These are phyloP conservation scores for Axea sp. DNA, from an alignment of 2,888 invertebrate species.

Conservation along the genomic window DNA sequence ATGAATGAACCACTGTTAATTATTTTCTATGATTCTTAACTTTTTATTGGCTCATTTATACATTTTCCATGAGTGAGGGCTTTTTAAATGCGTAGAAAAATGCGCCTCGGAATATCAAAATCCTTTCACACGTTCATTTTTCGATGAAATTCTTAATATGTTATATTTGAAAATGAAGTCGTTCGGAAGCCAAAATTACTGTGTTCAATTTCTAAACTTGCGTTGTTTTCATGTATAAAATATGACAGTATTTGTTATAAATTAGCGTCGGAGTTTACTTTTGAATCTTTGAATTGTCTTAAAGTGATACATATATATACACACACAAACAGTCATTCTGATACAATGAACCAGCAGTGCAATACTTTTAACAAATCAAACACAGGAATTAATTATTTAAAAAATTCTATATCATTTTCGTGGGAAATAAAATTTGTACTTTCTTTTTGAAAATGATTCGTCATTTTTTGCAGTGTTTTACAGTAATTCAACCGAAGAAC, in stretches of 20 bases:
- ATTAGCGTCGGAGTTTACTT: no score
- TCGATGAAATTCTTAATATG: no score
- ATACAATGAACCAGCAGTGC: not conserved
- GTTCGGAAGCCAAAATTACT: not conserved
- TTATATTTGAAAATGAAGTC: no score
- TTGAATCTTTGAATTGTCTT: not conserved
- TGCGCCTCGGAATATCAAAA: constrained; percentile 36
- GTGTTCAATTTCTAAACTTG: not conserved
- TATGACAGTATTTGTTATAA: not conserved
- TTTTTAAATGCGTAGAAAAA: constrained; percentile 45
- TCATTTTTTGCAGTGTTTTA: not conserved
- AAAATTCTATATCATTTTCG: no score
- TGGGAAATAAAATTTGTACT: no score
- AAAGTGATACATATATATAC: constrained; percentile 8
- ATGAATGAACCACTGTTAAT: constrained; percentile 6
- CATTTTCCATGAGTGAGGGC: constrained; percentile 24
- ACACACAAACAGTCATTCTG: constrained; percentile 1
- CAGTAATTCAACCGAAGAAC: not conserved
- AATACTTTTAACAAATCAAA: no score
- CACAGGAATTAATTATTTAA: no score
- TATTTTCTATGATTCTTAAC: constrained; percentile 8
- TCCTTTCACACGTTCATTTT: constrained; percentile 1
- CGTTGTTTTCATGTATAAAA: constrained; percentile 13
- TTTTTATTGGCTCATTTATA: constrained; percentile 7
- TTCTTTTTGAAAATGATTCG: no score